Evolutionary conservation across 2,888 invertebrate species (phyloP).

Genomic region (Hermaeophaga mercurialis): DNA sequence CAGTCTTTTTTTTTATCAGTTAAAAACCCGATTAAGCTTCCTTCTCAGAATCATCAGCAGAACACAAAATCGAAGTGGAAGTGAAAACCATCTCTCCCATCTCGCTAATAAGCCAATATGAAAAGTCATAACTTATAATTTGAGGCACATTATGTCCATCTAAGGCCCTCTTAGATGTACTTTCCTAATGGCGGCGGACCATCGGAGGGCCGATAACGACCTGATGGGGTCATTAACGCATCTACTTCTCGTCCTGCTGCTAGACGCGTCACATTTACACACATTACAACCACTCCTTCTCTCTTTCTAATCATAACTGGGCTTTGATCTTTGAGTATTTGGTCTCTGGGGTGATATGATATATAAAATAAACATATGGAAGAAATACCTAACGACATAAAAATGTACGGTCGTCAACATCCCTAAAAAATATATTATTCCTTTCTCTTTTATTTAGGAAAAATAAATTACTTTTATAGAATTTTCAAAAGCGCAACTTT

Average conservation of each 20-base stretch:
- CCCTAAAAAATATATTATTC: no score
- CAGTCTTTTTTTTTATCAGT: neutral
- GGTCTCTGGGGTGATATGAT: constrained; percentile 6
- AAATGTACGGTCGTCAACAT: no score
- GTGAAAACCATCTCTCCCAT: neutral
- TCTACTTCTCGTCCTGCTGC: constrained; percentile 13
- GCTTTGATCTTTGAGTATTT: neutral
- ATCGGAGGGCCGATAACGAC: constrained; percentile 40
- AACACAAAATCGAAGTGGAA: neutral
- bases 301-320: constrained; percentile 10
- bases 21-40: constrained; percentile 2
- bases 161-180: constrained; percentile 47
- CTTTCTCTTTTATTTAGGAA: no score
- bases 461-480: neutral
- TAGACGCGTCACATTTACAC: constrained; percentile 32
- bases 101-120: constrained; percentile 50
- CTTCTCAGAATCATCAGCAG: constrained; percentile 1
- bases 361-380: neutral
- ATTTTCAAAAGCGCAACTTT: no score
- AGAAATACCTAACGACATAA: no score
- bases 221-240: constrained; percentile 41
- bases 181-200: constrained; percentile 48
- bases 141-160: constrained; percentile 49
- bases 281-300: constrained; percentile 13
- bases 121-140: constrained; percentile 54